Conservation (phyloP, 2,888 invertebrate genomes). For the Drosophila nr. medialis region DNA sequence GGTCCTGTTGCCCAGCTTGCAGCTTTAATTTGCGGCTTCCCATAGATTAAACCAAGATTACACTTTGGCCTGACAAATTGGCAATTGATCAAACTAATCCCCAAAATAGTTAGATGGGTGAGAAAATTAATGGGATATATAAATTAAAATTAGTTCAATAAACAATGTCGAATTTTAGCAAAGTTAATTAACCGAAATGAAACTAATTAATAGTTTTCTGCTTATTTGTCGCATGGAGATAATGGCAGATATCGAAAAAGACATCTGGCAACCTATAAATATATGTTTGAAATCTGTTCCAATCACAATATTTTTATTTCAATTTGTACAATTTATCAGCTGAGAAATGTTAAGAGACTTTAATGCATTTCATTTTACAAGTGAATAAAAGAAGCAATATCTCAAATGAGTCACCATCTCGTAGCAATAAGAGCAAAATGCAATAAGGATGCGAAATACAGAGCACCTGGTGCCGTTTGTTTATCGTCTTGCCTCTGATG, state of each 20-base stretch:
- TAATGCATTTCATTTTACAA: constrained; percentile 24
- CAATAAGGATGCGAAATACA: constrained; percentile 36
- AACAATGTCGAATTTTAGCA: neutral
- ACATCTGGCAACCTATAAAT: neutral
- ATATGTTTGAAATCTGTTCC: neutral
- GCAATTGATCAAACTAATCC: constrained; percentile 23
- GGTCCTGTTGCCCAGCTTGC: neutral
- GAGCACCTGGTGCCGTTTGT: constrained; percentile 26
- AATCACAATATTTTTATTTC: neutral
- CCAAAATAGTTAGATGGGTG: neutral
- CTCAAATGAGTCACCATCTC: constrained; percentile 6
- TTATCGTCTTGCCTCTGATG: neutral
- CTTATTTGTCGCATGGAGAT: neutral
- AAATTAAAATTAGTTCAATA: constrained; percentile 8
- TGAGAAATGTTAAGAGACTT: constrained; percentile 7
- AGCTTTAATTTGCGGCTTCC: constrained; percentile 2
- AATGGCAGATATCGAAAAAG: neutral
- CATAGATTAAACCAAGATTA: constrained; percentile 1
- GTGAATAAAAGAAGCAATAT: constrained; percentile 24
- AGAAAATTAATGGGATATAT: constrained; percentile 13
- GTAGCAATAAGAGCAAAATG: constrained; percentile 18
- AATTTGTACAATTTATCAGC: constrained; percentile 4
- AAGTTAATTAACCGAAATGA: neutral
- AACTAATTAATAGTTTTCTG: neutral
- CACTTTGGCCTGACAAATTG: constrained; percentile 25